phyloP scores from a whole-genome alignment of 2,888 invertebrate species.

The Oxytorus armatus region DNA sequence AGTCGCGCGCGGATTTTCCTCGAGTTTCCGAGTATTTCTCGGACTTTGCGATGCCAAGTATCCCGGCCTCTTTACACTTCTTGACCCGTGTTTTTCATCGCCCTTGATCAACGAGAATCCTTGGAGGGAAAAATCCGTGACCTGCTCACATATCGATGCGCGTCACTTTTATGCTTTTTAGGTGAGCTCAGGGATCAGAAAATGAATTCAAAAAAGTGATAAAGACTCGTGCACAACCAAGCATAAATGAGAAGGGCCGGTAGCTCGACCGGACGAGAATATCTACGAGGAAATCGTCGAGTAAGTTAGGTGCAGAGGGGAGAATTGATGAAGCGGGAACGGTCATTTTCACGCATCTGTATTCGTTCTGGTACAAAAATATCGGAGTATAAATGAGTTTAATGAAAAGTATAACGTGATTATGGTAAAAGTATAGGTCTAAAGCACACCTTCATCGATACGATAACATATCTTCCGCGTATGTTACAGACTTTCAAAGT shows the following conservation, averaged over 20 bases:
- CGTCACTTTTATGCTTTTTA: not conserved
- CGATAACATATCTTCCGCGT: slow-evolving; percentile 45
- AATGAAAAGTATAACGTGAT: not conserved
- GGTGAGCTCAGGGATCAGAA: slow-evolving; percentile 13
- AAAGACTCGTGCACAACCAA: not conserved
- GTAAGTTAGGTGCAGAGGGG: not conserved
- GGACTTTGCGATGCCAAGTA: slow-evolving; percentile 57
- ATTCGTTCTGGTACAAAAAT: not conserved
- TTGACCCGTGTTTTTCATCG: not conserved
- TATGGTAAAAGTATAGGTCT: not conserved
- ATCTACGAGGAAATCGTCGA: slow-evolving; percentile 8
- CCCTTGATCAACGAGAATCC: slow-evolving; percentile 10
- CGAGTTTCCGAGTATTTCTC: slow-evolving; percentile 45
- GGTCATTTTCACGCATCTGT: not conserved
- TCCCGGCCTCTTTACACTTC: slow-evolving; percentile 30
- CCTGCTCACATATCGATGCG: not conserved
- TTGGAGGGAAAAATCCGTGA: slow-evolving; percentile 18
- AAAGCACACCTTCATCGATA: not conserved
- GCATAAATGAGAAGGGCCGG: slow-evolving; percentile 56
- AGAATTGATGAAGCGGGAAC: slow-evolving; percentile 12
- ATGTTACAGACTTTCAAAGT: slow-evolving; percentile 75
- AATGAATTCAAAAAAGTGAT: slow-evolving; percentile 46
- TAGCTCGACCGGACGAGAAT: slow-evolving; percentile 29
- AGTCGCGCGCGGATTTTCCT: slow-evolving; percentile 31
- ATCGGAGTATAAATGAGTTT: not conserved